Base-by-base conservation (phyloP, 2,888 invertebrate species). In the Ophraella communa region DNA sequence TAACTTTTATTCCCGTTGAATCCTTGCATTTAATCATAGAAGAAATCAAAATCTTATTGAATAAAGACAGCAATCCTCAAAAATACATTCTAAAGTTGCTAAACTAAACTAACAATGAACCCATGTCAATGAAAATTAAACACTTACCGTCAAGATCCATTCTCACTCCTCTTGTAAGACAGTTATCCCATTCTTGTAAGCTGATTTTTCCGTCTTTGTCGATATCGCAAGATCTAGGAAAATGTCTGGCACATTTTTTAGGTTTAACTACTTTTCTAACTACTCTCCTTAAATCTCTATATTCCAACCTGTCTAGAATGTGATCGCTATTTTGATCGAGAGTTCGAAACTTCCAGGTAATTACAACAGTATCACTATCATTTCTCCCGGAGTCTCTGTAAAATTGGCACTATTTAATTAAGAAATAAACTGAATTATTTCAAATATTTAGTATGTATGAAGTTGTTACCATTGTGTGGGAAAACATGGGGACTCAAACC, bases 221-320 rank as follows among this genome's bases (percentile, higher is more conserved):
- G 58, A 88, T 85, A 82, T 97, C 96, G 83, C 97, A 97, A 74
- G 90, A 90, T 71, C 91, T 89, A 18, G 93, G 90, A 85, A 97
- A 96, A 39, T 90, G 90, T 76, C 93, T 90, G 51, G 96, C 94
- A 83, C 97, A 97, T 56, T 92, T 87, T 81, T 91, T 91, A 39
- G 96, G 97, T 78, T 92, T 92, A 58, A 96, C 93, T 66, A 92
- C 91, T 84, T 94, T 94, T 82, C 92, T 94, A 54, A 95, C 91
- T 54, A 95, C 87, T 73, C 91, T 86, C 72, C 91, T 87, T 30
- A 97, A 84, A 70, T 92, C 91, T 68, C 91, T 87, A 78, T 94
- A 93, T 81, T 97, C 97, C 47, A 88, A 87, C 76, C 90, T 90
- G 79, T 93, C 92, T 74, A 97, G 83, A 61, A 87, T 84, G 54